These are phyloP conservation scores for Aphelocoma coerulescens DNA, from an alignment of 2,113 vertebrate species.

Conservation along the genomic window DNA sequence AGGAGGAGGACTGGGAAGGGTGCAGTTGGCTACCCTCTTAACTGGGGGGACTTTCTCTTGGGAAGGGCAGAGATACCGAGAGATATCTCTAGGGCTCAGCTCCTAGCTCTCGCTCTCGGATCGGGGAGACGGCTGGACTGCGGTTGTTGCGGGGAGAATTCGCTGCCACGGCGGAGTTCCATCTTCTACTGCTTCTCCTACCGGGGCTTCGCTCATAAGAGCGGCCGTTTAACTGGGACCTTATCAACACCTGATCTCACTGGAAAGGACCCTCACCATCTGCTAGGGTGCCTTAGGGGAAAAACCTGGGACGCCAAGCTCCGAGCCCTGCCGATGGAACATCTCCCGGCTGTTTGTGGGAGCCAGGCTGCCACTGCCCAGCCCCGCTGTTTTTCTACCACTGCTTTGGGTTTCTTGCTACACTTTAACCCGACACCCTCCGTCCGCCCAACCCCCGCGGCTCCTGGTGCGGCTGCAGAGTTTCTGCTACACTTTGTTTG, in stretches of 20 bases:
- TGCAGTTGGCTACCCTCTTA: background rate
- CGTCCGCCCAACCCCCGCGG: rapidly evolving
- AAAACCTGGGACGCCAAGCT: rapidly evolving
- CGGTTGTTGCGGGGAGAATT: background rate
- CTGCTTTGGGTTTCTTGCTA: background rate
- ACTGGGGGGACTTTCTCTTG: background rate
- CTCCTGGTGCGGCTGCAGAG: background rate
- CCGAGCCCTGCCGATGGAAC: rapidly evolving
- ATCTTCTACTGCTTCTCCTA: background rate
- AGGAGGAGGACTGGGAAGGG: background rate
- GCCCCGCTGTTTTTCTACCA: rapidly evolving
- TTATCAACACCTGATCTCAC: background rate
- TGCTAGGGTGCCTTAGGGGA: background rate
- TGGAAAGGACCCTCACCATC: background rate
- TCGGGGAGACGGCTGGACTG: rapidly evolving
- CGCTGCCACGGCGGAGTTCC: rapidly evolving
- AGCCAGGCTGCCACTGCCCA: background rate
- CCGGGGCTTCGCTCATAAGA: rapidly evolving
- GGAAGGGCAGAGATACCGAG: background rate
- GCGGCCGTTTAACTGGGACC: rapidly evolving
- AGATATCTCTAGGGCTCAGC: background rate
- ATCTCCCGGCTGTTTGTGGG: background rate
- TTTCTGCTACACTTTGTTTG: background rate
- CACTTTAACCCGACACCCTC: rapidly evolving
- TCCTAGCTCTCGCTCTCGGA: background rate